Evolutionary conservation across 2,888 invertebrate genomes (phyloP).

Genomic region (Tillus elongatus): DNA sequence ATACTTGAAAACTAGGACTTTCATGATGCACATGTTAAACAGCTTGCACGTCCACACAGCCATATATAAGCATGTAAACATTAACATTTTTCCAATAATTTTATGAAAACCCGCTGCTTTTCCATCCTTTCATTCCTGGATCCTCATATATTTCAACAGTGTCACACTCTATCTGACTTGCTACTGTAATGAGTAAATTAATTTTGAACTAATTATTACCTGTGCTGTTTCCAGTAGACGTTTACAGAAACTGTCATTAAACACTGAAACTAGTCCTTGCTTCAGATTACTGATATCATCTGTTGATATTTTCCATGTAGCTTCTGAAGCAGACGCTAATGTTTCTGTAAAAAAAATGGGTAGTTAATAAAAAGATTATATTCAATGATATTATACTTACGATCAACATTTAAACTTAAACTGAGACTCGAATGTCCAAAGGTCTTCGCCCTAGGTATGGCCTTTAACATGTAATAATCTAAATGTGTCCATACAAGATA

Average conservation of each 20-base stretch:
- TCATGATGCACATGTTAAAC: no score
- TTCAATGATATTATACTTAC: constrained; percentile 27
- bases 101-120: no score
- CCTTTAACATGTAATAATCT: constrained; percentile 58
- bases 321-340: constrained; percentile 41
- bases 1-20: no score
- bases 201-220: no score
- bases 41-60: no score
- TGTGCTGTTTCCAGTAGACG: constrained; percentile 56
- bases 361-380: constrained; percentile 7
- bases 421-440: constrained; percentile 24
- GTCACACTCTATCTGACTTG: no score
- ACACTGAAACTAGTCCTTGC: constrained; percentile 61
- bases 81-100: no score
- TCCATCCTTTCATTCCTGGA: no score
- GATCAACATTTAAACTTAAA: constrained; percentile 25
- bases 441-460: constrained; percentile 43
- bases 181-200: no score
- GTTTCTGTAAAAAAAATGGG: constrained; percentile 32
- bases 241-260: constrained; percentile 71
- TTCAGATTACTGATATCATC: constrained; percentile 59
- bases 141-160: no score
- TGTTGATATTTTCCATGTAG: constrained; percentile 49
- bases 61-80: no score
- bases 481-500: constrained; percentile 72